Conservation (phyloP, 2,113 vertebrate species). For the Leucoraja erinaceus region DNA sequence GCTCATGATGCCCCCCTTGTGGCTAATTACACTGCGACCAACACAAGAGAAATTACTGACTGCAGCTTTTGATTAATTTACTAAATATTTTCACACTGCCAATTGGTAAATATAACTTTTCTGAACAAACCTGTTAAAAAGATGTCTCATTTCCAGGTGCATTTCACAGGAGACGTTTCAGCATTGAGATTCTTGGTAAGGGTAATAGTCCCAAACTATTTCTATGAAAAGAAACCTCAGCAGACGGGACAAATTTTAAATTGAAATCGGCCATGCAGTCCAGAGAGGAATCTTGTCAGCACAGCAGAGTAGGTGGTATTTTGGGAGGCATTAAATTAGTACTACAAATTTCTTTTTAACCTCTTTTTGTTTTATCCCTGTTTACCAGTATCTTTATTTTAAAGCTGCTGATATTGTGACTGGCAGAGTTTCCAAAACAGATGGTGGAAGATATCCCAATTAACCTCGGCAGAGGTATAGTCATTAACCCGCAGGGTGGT, state of each 20-base stretch:
- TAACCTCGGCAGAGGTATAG: neutral
- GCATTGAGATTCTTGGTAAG: neutral
- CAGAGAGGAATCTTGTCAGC: neutral
- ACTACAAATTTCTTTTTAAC: neutral
- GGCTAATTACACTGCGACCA: neutral
- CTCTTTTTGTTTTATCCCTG: neutral
- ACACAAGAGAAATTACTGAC: neutral
- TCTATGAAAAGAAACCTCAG: neutral
- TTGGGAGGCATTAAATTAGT: too few relatives aligned
- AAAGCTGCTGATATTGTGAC: neutral
- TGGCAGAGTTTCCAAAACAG: neutral
- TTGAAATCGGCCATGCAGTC: neutral
- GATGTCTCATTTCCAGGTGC: neutral
- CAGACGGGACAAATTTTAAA: neutral
- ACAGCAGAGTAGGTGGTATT: neutral
- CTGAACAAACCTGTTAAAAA: neutral
- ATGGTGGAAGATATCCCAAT: neutral
- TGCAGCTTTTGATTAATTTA: conserved; percentile 18
- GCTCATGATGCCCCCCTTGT: neutral
- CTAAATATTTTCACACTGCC: neutral
- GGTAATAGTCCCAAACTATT: neutral
- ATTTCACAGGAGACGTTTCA: neutral
- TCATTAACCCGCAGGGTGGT: neutral
- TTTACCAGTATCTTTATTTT: neutral
- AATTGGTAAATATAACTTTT: neutral